Evolutionary conservation across 2,888 invertebrate species (phyloP), one percentile per base, ranked within the genome.

Genomic region (Netelia inedita): DNA sequence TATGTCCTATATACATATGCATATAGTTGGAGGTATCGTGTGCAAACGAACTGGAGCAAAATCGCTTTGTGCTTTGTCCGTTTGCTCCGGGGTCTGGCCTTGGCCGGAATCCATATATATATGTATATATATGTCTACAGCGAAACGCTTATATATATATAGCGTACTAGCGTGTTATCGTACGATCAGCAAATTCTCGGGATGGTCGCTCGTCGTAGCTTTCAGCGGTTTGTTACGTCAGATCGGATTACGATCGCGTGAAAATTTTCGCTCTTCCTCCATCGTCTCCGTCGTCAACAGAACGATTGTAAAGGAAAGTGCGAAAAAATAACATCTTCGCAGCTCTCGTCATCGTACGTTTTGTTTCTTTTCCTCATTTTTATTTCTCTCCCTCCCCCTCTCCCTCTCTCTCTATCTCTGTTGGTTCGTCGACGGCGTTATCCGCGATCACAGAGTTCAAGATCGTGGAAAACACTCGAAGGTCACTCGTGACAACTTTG

Each of bases 161-260:
- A 19, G 19, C 10, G 16, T 50, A 63, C 43, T 76, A 61, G 78
- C 78, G 68, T 78, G 65, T 79, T 68, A 41, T 53, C 69, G 61
- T 23, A 73, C 73, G 73, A 50, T 61, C 72, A 76, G 76, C 35
- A 59, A 66, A 72, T 78, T 73, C 71, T 73, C 68, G 63, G 28
- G 59, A 59, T 72, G 63, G 63, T 78, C 66, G 72, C 11, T 41
- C 21, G 21, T 41, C 74, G 59, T 55, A 19, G 66, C 16, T 82
- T 71, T 75, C 43, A 71, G 61, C 82, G 21, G 57, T 65, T 66
- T 65, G 71, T 82, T 82, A 57, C 82, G 71, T 82, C 82, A 82
- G 43, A 50, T n/a, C 41, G 21, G 41, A 57, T 76, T 35, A 55
- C 43, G 59, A 82, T 82, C 75, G 76, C 65, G 65, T 35, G 46